These are phyloP conservation scores for Bothrops jararaca DNA, from an alignment of 2,113 vertebrate genomes.

Conservation along the genomic window DNA sequence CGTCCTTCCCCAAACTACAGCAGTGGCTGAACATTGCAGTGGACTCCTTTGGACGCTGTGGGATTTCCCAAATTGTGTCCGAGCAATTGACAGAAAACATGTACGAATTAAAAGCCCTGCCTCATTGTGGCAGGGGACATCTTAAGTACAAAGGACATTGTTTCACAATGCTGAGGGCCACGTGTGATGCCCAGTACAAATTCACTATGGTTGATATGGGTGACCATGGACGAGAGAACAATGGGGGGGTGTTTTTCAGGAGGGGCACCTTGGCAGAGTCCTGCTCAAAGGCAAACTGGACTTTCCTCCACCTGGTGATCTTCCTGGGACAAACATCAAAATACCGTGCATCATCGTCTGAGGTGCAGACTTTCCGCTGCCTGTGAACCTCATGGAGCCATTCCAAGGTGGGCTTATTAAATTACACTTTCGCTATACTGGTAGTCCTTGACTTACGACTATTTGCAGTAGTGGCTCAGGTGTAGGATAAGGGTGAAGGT, in stretches of 20 bases:
- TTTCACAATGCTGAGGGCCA: not conserved
- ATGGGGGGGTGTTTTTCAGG: not conserved
- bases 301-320: not conserved
- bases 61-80: no score
- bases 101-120: no score
- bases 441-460: not conserved
- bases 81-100: not conserved
- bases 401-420: not conserved
- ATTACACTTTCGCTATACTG: not conserved
- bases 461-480: not conserved
- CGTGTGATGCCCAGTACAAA: not conserved
- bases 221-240: not conserved
- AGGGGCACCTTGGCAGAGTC: not conserved
- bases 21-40: not conserved
- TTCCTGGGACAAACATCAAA: not conserved
- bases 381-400: not conserved
- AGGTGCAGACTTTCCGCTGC: not conserved
- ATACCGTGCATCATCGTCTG: not conserved
- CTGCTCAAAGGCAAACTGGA: not conserved
- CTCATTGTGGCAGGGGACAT: not conserved
- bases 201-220: not conserved
- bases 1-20: no score
- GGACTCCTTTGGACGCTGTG: no score
- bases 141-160: not conserved
- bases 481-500: no score